Evolutionary conservation across 2,797 vertebrate genomes (phyloP), one percentile per base, ranked within the genome.

Genomic region (Clarias pachynema): DNA sequence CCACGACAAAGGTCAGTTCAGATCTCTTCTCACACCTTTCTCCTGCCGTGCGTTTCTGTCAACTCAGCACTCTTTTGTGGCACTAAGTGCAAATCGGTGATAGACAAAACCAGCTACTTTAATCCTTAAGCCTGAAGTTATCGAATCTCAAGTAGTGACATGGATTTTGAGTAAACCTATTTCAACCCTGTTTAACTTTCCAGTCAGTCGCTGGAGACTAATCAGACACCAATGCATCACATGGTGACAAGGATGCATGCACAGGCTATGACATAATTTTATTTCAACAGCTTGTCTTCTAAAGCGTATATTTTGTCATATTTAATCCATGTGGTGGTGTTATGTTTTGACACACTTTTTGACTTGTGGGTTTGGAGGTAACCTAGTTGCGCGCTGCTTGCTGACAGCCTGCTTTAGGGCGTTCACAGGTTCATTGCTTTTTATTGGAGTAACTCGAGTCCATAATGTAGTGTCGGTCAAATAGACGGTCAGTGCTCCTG

Each of bases 1-100:
- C 86, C 96, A 97, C 85, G 96, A 97, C 90, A 98, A 97, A 96
- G 97, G 97, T 98, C 94, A 86, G 80, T 65, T 60, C 10, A 81
- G 9, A 65, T 34, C 40, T 18, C 18, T 29, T 66, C 34, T 79
- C 60, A 2, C 14, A 20, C 24, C 26, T 14, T 75, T 34, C 53
- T 81, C 40, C 6, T 82, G 10, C 34, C 24, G 14, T 63, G 49
- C 57, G 62, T 53, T 31, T 66, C 6, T 65, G 60, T 37, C 18
- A 20, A 65, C 72, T 84, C 70, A 26, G 57, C 72, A 65, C 53
- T 78, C 44, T 78, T 75, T 24, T 31, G 34, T 72, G 53, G 66
- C 15, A 26, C 37, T 68, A 31, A 26, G 63, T 84, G 56, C 37
- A 53, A 31, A 62, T 79, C 78, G 24, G 60, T 20, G 34, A 63